A percentile compares a stretch with the other conserved stretches of the same genome.
Evolutionary conservation across 2,113 vertebrate species (phyloP).

Genomic region (Papio anubis): DNA sequence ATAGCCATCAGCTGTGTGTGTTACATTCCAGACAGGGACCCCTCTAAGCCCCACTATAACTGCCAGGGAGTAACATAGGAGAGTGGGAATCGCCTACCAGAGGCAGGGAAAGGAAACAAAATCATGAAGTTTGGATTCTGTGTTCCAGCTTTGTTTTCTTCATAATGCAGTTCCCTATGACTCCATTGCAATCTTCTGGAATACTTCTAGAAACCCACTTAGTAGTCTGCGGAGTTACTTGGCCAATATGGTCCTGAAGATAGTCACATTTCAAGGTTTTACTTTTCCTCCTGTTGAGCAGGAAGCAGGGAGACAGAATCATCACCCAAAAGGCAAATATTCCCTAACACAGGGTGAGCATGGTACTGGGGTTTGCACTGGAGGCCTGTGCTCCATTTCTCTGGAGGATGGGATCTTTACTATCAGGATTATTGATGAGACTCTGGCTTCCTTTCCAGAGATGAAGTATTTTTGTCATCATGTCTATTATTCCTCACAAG

Average conservation of each 20-base stretch:
- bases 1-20: neutral
- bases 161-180: neutral
- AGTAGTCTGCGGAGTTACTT: neutral
- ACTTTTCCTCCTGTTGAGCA: neutral
- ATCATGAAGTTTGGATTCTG: neutral
- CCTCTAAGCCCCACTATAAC: neutral
- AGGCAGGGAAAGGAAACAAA: neutral
- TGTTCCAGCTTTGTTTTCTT: neutral
- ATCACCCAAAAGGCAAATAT: neutral
- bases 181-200: neutral
- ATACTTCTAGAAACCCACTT: neutral
- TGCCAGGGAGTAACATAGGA: neutral
- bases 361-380: neutral
- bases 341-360: no score
- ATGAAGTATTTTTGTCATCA: conserved; percentile 49
- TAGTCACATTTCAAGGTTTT: neutral
- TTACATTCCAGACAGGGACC: neutral
- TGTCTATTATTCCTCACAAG: conserved; percentile 46
- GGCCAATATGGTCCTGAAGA: neutral
- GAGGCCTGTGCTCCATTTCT: neutral
- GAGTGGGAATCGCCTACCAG: neutral
- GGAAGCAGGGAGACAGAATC: neutral
- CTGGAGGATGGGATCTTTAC: neutral
- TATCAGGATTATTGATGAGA: neutral
- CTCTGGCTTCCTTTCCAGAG: conserved; percentile 17